phyloP scores from a whole-genome alignment of 2,888 invertebrate genomes.

The Halocaridina rubra region DNA sequence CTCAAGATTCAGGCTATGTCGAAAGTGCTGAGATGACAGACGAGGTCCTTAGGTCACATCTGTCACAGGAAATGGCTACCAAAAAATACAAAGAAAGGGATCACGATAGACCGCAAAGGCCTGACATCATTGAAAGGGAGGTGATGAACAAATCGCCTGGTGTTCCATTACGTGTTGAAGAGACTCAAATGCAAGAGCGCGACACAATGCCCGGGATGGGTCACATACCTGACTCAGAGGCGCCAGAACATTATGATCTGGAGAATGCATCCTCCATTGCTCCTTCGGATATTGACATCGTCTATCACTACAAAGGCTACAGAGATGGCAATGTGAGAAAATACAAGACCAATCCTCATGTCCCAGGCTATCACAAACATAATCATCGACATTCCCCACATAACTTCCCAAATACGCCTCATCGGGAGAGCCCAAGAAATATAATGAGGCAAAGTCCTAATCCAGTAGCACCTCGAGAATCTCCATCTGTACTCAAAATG shows the following conservation, averaged over 20 bases:
- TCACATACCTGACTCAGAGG: slow-evolving; percentile 73
- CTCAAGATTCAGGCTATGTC: slow-evolving; percentile 64
- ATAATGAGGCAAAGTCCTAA: slow-evolving; percentile 66
- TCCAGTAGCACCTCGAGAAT: slow-evolving; percentile 62
- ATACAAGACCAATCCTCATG: slow-evolving; percentile 83
- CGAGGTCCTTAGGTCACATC: slow-evolving; percentile 74
- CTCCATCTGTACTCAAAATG: slow-evolving; percentile 71
- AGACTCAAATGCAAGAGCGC: slow-evolving; percentile 68
- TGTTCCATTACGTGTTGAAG: slow-evolving; percentile 70
- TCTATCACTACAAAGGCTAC: slow-evolving; percentile 94
- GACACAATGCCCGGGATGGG: slow-evolving; percentile 64
- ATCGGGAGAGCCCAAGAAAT: slow-evolving; percentile 73
- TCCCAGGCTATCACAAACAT: slow-evolving; percentile 71
- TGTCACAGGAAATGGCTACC: slow-evolving; percentile 86
- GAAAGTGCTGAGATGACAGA: slow-evolving; percentile 66
- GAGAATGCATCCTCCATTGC: slow-evolving; percentile 98
- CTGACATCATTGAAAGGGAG: slow-evolving; percentile 93
- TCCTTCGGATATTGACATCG: slow-evolving; percentile 96
- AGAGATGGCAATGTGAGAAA: slow-evolving; percentile 85
- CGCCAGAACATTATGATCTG: slow-evolving; percentile 93
- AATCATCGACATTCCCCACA: slow-evolving; percentile 84
- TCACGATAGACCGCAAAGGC: slow-evolving; percentile 79
- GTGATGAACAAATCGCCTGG: slow-evolving; percentile 85
- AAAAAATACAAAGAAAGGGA: slow-evolving; percentile 87
- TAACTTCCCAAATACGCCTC: slow-evolving; percentile 75